phyloP scores from a whole-genome alignment of 2,113 vertebrate species.

The Tretioscincus oriximinensis region DNA sequence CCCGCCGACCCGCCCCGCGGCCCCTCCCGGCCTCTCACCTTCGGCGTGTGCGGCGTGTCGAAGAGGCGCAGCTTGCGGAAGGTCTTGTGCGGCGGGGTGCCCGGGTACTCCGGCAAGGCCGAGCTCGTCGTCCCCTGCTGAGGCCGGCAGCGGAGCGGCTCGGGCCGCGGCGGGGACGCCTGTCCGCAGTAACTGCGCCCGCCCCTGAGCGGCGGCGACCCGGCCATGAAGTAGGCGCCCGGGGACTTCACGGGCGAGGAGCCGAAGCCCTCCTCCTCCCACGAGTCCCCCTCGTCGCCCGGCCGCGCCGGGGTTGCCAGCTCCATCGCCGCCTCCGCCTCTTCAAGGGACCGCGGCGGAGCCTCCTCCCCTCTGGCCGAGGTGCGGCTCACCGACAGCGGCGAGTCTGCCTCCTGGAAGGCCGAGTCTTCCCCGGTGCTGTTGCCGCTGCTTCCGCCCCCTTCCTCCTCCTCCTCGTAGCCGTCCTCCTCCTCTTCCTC shows the following conservation, averaged over 20 bases:
- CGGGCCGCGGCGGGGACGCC: constrained; percentile 32
- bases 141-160: constrained; percentile 15
- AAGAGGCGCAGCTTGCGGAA: constrained; percentile 93
- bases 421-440: constrained; percentile 92
- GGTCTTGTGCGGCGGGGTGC: constrained; percentile 94
- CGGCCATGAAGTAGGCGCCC: constrained; percentile 70
- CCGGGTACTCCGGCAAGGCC: constrained; percentile 83
- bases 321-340: constrained; percentile 66
- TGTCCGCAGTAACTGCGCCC: constrained; percentile 61
- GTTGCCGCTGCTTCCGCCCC: constrained; percentile 80
- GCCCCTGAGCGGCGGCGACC: constrained; percentile 79
- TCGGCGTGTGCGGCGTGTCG: constrained; percentile 95
- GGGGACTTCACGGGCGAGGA: constrained; percentile 82
- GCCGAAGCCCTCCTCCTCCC: constrained; percentile 86
- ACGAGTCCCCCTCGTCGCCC: constrained; percentile 80
- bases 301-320: constrained; percentile 64
- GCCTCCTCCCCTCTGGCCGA: constrained; percentile 48
- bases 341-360: constrained; percentile 65
- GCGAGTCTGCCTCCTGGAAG: constrained; percentile 91
- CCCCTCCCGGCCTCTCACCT: constrained; percentile 73
- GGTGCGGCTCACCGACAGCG: constrained; percentile 72
- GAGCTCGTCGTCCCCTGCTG: constrained; percentile 70
- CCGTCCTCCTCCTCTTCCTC: constrained; percentile 83
- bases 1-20: neutral
- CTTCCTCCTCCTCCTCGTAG: constrained; percentile 87